phyloP scores from a whole-genome alignment of 2,888 invertebrate genomes.

The Gymnoscelis rufifasciata region DNA sequence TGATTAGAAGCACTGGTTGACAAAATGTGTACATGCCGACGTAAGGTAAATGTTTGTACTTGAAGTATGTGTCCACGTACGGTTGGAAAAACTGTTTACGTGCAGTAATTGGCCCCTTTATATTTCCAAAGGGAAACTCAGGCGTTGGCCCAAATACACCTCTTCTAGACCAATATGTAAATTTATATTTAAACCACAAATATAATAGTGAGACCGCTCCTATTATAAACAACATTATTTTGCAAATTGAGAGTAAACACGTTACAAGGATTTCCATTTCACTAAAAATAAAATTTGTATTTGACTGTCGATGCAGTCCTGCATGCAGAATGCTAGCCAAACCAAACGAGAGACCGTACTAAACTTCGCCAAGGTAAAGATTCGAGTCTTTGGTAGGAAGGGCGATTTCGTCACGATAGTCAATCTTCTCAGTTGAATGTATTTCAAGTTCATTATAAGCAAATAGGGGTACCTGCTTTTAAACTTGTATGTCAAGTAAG shows the following conservation, averaged over 20 bases:
- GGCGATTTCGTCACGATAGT: not conserved
- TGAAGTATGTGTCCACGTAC: conserved; percentile 78
- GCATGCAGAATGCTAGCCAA: conserved; percentile 10
- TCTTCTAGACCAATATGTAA: conserved; percentile 79
- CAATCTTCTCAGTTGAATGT: conserved; percentile 2
- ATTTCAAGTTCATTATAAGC: not conserved
- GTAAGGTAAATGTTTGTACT: conserved; percentile 67
- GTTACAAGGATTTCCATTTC: conserved; percentile 31
- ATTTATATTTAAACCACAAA: conserved; percentile 64
- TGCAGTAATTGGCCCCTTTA: conserved; percentile 71
- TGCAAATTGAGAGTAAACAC: conserved; percentile 29
- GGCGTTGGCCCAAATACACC: conserved; percentile 78
- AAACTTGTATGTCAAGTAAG: too few species aligned
- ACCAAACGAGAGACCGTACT: conserved; percentile 17
- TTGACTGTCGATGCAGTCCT: conserved; percentile 5
- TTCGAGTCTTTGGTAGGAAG: not conserved
- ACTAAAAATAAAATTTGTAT: not conserved
- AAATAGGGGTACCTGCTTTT: not conserved
- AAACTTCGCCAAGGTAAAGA: conserved; percentile 6
- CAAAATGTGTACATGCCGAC: conserved; percentile 82
- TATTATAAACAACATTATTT: conserved; percentile 37
- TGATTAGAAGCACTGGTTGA: conserved; percentile 79
- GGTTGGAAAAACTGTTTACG: conserved; percentile 81
- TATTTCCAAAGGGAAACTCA: conserved; percentile 81
- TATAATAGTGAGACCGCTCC: conserved; percentile 39